Evolutionary conservation across 2,888 invertebrate genomes (phyloP).

Genomic region (Zaprionus obscuricornis): DNA sequence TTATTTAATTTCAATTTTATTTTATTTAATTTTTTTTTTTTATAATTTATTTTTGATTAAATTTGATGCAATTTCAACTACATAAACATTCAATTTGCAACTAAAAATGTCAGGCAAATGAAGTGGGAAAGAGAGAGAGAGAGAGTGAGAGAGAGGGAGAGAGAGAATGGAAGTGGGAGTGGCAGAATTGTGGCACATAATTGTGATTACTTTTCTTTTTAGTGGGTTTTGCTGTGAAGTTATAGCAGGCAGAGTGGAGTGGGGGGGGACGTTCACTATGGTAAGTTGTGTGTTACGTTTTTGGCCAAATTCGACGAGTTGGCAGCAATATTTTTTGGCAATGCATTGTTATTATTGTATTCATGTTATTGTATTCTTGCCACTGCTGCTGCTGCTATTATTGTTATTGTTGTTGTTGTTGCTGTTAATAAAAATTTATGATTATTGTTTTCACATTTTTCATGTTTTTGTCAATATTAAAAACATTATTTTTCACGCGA

Average conservation of each 20-base stretch:
- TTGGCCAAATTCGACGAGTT: slow-evolving; percentile 10
- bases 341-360: slow-evolving; percentile 5
- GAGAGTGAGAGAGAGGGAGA: no score
- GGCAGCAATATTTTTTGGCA: slow-evolving; percentile 51
- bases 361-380: slow-evolving; percentile 36
- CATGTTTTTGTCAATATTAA: slow-evolving; percentile 82
- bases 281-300: no score
- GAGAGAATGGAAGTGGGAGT: no score
- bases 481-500: slow-evolving; percentile 82
- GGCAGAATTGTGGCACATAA: slow-evolving; percentile 9
- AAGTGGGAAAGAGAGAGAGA: no score
- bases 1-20: not conserved
- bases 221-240: no score
- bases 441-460: slow-evolving; percentile 83
- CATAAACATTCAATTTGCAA: slow-evolving; percentile 6
- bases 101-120: no score
- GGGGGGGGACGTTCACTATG: no score
- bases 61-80: slow-evolving; percentile 6
- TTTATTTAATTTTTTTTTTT: not conserved
- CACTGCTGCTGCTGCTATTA: slow-evolving; percentile 10
- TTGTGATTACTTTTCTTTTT: slow-evolving; percentile 28
- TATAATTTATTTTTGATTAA: not conserved
- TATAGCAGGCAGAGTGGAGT: no score
- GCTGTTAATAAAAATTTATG: slow-evolving; percentile 82
- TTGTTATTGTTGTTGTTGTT: slow-evolving; percentile 27